Evolutionary conservation across 2,797 vertebrate genomes (phyloP), one percentile per base, ranked within the genome.

Genomic region (Cyclura pinguis): DNA sequence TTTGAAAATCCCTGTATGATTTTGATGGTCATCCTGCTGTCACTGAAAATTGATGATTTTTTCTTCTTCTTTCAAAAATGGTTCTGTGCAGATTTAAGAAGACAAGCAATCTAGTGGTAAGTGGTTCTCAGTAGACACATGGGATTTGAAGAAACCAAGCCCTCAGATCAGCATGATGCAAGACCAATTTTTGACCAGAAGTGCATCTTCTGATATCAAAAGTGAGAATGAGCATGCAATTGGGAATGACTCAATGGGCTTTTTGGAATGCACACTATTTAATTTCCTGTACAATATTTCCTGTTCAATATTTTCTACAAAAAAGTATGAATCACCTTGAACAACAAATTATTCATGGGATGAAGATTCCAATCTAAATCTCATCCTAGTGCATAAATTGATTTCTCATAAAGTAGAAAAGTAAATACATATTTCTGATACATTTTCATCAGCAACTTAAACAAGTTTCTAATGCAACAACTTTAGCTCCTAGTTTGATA

Each of bases 381-480:
- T 13, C 50, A n/a, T 52, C 20, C 72, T 80, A 64, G 22, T 76
- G 35, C 35, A 83, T 82, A 81, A 82, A 47, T 52, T 81, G 4
- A 76, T 85, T 80, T 85, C 82, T 32, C 64, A 50, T 73, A 24
- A 84, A 35, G 57, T 18, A 32, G 24, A 24, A 52, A 69, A n/a
- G 18, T 73, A 73, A 27, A 64, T 90, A 12, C 38, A 38, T 35
- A 64, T 42, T 64, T 57, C 76, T 72, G 81, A 9, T 76, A 22
- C 87, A 57, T 85, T 91, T 24, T 2, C 80, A 89, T 92, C 91
- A 27, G 35, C 90, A 91, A 55, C 83, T 89, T 82, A 93, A 89
- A 64, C 67, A 10, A 38, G 38, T 7, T 29, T 18, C 29, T 38
- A 18, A 57, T 73, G 84, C 87, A 67, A 87, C 77, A 83, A 77